Conservation (phyloP, 2,797 vertebrate genomes). For the Phrynocephalus forsythii region DNA sequence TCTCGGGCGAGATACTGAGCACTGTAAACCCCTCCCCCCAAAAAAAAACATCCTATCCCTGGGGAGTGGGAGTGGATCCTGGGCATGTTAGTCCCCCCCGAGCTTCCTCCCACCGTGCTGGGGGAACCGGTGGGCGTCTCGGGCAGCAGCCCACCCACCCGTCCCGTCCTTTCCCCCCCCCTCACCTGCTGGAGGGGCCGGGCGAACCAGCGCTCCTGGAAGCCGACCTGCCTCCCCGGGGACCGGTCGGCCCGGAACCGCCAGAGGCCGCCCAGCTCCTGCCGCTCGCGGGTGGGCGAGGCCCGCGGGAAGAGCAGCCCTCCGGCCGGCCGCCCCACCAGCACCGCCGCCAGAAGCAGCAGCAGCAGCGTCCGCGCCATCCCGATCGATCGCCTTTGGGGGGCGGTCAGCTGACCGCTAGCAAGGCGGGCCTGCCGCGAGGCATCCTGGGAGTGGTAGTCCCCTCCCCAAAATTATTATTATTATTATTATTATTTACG, state of each 20-base stretch:
- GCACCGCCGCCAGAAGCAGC: rapidly evolving
- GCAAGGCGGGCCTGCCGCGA: too few relatives aligned
- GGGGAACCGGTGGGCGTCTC: neutral
- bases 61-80: too few relatives aligned
- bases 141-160: too few relatives aligned
- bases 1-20: neutral
- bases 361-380: rapidly evolving
- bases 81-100: too few relatives aligned
- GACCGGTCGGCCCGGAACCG: constrained; percentile 87
- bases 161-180: too few relatives aligned
- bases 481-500: too few relatives aligned
- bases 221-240: constrained; percentile 80
- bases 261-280: constrained; percentile 89
- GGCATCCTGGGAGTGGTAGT: too few relatives aligned
- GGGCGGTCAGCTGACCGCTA: rapidly evolving
- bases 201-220: constrained; percentile 85
- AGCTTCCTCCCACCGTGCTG: neutral
- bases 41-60: too few relatives aligned
- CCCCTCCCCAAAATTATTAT: too few relatives aligned
- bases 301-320: constrained; percentile 89
- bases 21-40: neutral
- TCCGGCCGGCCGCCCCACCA: rapidly evolving
- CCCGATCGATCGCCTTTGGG: rapidly evolving
- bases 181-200: constrained; percentile 84
- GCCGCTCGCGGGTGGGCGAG: constrained; percentile 85